phyloP scores from a whole-genome alignment of 2,797 vertebrate genomes.

The Manis javanica region DNA sequence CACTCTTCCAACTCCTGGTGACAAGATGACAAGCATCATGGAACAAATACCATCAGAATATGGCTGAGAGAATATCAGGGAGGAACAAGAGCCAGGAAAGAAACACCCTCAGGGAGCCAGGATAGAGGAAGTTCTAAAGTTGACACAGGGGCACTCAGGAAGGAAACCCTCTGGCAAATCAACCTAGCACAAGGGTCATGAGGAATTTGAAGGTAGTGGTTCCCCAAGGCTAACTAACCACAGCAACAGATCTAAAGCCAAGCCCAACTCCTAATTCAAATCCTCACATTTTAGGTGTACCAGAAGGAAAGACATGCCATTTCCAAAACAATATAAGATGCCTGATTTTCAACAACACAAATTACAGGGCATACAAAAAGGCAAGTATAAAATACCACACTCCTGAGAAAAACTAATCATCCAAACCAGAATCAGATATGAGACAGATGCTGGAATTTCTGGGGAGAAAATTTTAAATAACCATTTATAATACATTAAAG shows the following conservation, averaged over 20 bases:
- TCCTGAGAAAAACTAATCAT: not conserved
- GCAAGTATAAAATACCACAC: not conserved
- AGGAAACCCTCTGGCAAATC: not conserved
- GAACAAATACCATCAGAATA: not conserved
- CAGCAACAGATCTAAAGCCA: not conserved
- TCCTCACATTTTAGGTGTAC: not conserved
- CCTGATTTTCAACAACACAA: conserved; percentile 35
- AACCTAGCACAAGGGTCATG: not conserved
- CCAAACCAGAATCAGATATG: not conserved
- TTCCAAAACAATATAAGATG: not conserved
- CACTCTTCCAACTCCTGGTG: not conserved
- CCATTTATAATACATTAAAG: not conserved
- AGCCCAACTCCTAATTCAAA: not conserved
- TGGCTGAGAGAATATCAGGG: not conserved
- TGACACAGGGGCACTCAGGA: not conserved
- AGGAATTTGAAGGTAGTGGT: not conserved
- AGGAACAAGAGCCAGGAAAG: not conserved
- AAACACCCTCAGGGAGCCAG: not conserved
- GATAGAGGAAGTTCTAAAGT: not conserved
- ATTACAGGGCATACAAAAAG: not conserved
- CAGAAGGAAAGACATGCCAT: not conserved
- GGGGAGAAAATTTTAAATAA: not conserved
- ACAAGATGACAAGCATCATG: not conserved
- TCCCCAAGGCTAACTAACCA: not conserved
- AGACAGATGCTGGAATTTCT: not conserved